These are phyloP conservation scores for Oxystoma pomonae DNA, from an alignment of 2,888 invertebrate genomes.

Conservation along the genomic window DNA sequence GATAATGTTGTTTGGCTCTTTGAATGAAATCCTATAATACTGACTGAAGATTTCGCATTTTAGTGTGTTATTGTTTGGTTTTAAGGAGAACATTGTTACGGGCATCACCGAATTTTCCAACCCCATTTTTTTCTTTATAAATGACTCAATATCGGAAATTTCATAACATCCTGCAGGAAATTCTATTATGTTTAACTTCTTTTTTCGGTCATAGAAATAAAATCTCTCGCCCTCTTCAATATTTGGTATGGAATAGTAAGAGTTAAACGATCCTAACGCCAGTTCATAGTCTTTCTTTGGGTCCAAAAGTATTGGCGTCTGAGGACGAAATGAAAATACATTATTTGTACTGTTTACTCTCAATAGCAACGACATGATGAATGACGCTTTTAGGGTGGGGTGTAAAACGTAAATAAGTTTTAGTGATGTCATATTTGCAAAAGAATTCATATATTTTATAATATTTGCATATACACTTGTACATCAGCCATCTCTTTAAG, in stretches of 20 bases:
- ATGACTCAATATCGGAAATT: not conserved
- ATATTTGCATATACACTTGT: no score
- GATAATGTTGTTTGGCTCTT: not conserved
- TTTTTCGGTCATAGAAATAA: not conserved
- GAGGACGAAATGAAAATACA: not conserved
- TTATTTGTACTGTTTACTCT: not conserved
- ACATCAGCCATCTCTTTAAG: no score
- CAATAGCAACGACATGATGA: not conserved
- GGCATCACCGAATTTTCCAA: not conserved
- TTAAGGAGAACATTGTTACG: not conserved
- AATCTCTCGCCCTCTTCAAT: conserved; percentile 6
- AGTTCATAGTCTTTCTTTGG: not conserved
- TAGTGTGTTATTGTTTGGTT: conserved; percentile 3
- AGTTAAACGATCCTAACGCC: conserved; percentile 4
- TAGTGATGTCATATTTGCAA: no score
- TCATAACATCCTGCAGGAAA: not conserved
- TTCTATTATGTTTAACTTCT: not conserved
- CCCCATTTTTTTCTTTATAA: not conserved
- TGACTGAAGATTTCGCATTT: not conserved
- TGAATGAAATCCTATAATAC: not conserved
- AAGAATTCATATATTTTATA: no score
- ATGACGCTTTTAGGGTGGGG: not conserved
- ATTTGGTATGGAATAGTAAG: conserved; percentile 11
- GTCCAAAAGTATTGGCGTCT: not conserved
- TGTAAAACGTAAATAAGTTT: no score